phyloP scores from a whole-genome alignment of 2,113 vertebrate species.

The Eurypyga helias region DNA sequence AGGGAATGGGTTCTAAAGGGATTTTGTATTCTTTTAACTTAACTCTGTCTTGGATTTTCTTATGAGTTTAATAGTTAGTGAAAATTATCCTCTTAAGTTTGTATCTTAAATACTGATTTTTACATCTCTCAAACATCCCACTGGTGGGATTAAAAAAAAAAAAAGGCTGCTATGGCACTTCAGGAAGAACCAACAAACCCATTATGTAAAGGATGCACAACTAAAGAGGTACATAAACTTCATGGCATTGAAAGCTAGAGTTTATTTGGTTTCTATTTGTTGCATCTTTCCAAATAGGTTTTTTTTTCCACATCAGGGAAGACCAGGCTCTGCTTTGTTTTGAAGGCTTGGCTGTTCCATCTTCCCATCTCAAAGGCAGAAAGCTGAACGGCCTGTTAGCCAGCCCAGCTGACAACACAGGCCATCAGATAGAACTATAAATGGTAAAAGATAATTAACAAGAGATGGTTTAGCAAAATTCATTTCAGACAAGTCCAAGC shows the following conservation, averaged over 20 bases:
- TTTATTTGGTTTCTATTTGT: not conserved
- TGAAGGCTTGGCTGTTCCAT: not conserved
- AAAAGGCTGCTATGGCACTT: not conserved
- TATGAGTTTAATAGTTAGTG: not conserved
- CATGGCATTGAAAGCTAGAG: not conserved
- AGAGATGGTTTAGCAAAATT: slow-evolving; percentile 26
- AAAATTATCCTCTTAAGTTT: not conserved
- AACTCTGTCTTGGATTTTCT: not conserved
- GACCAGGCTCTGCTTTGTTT: not conserved
- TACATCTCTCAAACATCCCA: not conserved
- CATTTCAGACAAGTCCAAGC: slow-evolving; percentile 32
- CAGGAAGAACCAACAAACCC: not conserved
- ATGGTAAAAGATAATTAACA: slow-evolving; percentile 40
- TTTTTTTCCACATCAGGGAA: not conserved
- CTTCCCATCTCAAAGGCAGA: not conserved
- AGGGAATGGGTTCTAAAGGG: not conserved
- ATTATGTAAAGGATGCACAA: not conserved
- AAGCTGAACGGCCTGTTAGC: not conserved
- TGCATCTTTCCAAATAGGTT: not conserved
- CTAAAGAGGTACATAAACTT: not conserved
- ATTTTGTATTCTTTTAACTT: not conserved
- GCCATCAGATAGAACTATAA: not conserved
- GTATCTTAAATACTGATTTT: not conserved
- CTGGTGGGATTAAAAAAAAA: not conserved
- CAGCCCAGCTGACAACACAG: not conserved